These are phyloP conservation scores for Hypotaenidia okinawae DNA, from an alignment of 2,797 vertebrate genomes.

Conservation along the genomic window DNA sequence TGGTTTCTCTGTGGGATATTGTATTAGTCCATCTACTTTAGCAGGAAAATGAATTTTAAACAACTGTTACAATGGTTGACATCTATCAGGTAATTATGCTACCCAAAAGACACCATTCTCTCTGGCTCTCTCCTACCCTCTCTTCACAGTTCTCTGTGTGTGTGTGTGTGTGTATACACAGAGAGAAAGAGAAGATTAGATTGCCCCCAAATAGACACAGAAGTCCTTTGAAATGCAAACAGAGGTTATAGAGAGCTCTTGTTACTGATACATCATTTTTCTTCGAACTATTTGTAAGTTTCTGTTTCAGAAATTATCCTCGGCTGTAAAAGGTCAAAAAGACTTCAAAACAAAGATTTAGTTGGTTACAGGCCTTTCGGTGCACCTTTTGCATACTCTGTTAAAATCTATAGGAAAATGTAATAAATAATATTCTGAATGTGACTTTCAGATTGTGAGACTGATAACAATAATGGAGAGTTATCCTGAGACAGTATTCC, in stretches of 20 bases:
- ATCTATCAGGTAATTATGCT: background rate
- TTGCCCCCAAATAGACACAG: background rate
- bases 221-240: background rate
- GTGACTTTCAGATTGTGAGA: slow-evolving; percentile 66
- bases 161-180: background rate
- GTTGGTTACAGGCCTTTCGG: slow-evolving; percentile 18
- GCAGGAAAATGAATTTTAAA: slow-evolving; percentile 1
- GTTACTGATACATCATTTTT: background rate
- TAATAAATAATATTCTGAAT: slow-evolving; percentile 45
- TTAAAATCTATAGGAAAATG: slow-evolving; percentile 2
- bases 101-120: background rate
- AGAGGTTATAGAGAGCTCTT: background rate
- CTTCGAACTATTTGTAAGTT: background rate
- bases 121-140: background rate
- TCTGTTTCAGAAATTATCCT: background rate
- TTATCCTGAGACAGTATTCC: slow-evolving; percentile 57
- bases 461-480: slow-evolving; percentile 46
- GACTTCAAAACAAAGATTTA: slow-evolving; percentile 9
- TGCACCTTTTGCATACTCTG: slow-evolving; percentile 13
- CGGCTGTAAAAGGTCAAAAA: slow-evolving; percentile 9
- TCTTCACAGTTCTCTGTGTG: background rate
- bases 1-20: background rate
- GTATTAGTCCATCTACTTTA: background rate
- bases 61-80: background rate
- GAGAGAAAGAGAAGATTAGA: background rate